Evolutionary conservation across 2,113 vertebrate genomes (phyloP).

Genomic region (Beaufortia kweichowensis): DNA sequence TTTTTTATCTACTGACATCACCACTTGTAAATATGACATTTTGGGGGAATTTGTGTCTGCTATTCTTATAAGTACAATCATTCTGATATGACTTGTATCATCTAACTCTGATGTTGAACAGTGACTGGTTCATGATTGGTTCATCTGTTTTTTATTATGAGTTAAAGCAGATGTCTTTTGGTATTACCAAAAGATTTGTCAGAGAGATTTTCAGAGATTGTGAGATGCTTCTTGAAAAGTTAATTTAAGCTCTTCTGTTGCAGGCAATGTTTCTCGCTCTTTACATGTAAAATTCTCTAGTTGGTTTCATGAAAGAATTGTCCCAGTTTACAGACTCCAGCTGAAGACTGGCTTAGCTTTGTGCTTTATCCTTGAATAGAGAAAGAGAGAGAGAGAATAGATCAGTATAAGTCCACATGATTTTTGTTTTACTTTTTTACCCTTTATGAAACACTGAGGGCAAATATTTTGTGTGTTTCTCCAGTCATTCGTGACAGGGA

Average conservation of each 20-base stretch:
- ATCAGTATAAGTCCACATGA: constrained; percentile 12
- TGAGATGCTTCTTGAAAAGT: constrained; percentile 7
- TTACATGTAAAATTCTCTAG: constrained; percentile 2
- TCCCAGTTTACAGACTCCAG: constrained; percentile 15
- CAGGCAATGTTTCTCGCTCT: background rate
- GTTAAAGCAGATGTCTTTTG: too few species aligned
- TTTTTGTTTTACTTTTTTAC: background rate
- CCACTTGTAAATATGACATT: too few species aligned
- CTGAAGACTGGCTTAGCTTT: constrained; percentile 4
- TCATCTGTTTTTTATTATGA: too few species aligned
- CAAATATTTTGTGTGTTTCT: constrained; percentile 4
- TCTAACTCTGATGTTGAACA: too few species aligned
- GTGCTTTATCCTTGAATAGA: background rate
- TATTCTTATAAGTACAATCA: too few species aligned
- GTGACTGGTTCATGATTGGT: too few species aligned
- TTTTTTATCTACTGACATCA: too few species aligned
- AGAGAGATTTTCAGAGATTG: background rate
- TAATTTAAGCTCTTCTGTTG: background rate
- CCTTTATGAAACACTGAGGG: background rate
- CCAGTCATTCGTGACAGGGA: constrained; percentile 1
- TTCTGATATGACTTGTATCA: too few species aligned
- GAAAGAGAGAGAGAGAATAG: background rate
- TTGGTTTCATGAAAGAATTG: constrained; percentile 19
- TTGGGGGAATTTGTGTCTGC: too few species aligned
- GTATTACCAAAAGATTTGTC: too few species aligned